These are phyloP conservation scores for Synergus itoensis DNA, from an alignment of 2,888 invertebrate species.

Conservation along the genomic window DNA sequence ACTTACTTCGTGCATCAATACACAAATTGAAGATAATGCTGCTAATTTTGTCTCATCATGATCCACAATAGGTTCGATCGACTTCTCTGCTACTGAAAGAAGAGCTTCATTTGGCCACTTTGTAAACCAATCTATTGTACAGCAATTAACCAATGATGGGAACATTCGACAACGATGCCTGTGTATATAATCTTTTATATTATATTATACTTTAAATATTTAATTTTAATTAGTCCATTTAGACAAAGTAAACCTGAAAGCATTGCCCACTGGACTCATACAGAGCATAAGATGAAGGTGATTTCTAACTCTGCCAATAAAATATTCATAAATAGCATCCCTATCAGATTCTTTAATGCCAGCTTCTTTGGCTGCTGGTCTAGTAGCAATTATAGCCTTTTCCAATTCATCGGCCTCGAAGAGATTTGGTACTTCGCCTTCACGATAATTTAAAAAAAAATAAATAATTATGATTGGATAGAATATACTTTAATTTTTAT, in stretches of 20 bases:
- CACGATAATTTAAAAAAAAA: background rate
- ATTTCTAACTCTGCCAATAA: slow-evolving; percentile 89
- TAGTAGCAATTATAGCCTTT: slow-evolving; percentile 87
- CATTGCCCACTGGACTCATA: slow-evolving; percentile 94
- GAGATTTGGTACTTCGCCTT: slow-evolving; percentile 95
- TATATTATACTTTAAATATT: background rate
- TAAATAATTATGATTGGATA: background rate
- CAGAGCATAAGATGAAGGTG: slow-evolving; percentile 93
- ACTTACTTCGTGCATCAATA: slow-evolving; percentile 84
- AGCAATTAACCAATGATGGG: slow-evolving; percentile 94
- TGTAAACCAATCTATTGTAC: slow-evolving; percentile 96
- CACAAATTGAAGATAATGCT: slow-evolving; percentile 83
- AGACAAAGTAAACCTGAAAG: slow-evolving; percentile 83
- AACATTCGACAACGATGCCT: slow-evolving; percentile 95
- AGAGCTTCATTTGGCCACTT: slow-evolving; percentile 95
- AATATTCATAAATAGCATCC: slow-evolving; percentile 91
- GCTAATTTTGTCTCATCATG: slow-evolving; percentile 79
- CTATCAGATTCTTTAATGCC: slow-evolving; percentile 85
- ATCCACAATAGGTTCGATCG: slow-evolving; percentile 81
- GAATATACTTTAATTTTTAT: slow-evolving; percentile 28
- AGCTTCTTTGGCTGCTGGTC: slow-evolving; percentile 85
- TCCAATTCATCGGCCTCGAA: slow-evolving; percentile 93
- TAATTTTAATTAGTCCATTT: slow-evolving; percentile 45
- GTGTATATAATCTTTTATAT: slow-evolving; percentile 39
- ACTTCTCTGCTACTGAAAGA: slow-evolving; percentile 88